Conservation (phyloP, 1,140 invertebrate genomes). For the Lepidurus packardi region DNA sequence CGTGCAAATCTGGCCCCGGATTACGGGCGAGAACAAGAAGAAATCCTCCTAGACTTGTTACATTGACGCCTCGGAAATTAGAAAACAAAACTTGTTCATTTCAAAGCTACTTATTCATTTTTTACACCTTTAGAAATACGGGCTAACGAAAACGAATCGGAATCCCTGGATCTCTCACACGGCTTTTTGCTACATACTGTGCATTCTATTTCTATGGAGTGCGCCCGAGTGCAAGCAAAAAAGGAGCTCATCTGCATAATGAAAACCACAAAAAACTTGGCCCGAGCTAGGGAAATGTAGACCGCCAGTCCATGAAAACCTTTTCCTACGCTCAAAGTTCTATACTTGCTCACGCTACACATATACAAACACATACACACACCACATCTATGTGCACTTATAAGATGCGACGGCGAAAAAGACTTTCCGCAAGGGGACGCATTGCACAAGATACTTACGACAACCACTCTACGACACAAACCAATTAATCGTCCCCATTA, state of each 20-base stretch:
- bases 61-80: not conserved
- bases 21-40: not conserved
- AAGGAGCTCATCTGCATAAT: not conserved
- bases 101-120: not conserved
- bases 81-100: not conserved
- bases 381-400: no score
- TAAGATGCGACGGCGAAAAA: no score
- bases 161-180: not conserved
- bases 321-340: not conserved
- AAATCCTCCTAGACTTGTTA: not conserved
- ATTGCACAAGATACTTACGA: not conserved
- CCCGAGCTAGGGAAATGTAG: not conserved
- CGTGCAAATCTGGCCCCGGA: not conserved
- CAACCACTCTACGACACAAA: not conserved
- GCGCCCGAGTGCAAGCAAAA: not conserved
- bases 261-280: not conserved
- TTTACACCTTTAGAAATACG: not conserved
- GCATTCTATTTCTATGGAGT: conserved; percentile 15
- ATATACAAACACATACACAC: no score
- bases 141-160: not conserved
- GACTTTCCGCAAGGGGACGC: not conserved
- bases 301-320: not conserved
- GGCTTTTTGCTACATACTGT: not conserved
- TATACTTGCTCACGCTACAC: not conserved
- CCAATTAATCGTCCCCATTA: not conserved